Evolutionary conservation across 1,140 invertebrate genomes (phyloP).

Genomic region (Pseudomyrmex gracilis): DNA sequence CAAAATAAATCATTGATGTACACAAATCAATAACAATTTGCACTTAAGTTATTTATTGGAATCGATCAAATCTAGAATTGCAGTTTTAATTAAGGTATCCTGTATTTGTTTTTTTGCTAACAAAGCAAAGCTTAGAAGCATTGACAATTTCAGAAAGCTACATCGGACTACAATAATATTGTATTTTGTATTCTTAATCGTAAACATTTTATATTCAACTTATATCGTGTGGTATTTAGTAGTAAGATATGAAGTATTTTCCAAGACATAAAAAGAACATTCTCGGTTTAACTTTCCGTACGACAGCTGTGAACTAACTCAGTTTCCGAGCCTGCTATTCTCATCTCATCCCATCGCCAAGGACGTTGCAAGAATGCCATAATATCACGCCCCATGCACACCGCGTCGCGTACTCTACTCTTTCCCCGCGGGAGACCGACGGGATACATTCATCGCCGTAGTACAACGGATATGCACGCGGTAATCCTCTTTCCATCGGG

Average conservation of each 20-base stretch:
- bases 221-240: too few relatives aligned
- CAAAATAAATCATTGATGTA: neutral
- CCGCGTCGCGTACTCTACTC: conserved; percentile 46
- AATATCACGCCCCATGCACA: conserved; percentile 67
- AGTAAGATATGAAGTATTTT: too few relatives aligned
- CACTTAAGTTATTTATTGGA: neutral
- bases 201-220: too few relatives aligned
- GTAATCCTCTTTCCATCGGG: conserved; percentile 75
- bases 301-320: conserved; percentile 28
- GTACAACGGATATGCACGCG: conserved; percentile 62
- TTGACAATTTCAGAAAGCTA: too few relatives aligned
- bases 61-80: neutral
- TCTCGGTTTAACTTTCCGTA: conserved; percentile 18
- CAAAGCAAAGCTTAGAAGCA: too few relatives aligned
- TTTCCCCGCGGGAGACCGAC: conserved; percentile 61
- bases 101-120: too few relatives aligned
- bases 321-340: conserved; percentile 25
- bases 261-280: neutral
- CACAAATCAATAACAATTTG: neutral
- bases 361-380: conserved; percentile 40
- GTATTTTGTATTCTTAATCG: too few relatives aligned
- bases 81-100: too few relatives aligned
- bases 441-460: conserved; percentile 43
- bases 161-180: too few relatives aligned
- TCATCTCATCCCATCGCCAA: conserved; percentile 42